Conservation (phyloP, 2,888 invertebrate genomes). For the Caenorhabditis plicata region DNA sequence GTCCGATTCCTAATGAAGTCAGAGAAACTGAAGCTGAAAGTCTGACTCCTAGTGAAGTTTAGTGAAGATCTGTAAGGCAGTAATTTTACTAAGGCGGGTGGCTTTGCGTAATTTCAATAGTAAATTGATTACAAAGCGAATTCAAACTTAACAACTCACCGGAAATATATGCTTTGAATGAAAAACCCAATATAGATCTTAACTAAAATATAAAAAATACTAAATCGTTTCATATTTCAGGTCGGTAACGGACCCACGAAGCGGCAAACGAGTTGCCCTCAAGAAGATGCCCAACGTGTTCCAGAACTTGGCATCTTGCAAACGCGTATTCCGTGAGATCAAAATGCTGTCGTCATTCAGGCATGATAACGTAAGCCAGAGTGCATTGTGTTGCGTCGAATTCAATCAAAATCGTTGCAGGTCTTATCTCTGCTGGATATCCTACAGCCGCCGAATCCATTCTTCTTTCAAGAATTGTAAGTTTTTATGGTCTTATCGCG, state of each 20-base stretch:
- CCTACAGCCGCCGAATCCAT: slow-evolving; percentile 94
- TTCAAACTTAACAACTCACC: no score
- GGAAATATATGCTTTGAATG: no score
- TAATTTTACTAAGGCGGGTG: no score
- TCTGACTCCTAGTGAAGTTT: no score
- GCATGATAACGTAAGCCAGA: slow-evolving; percentile 92
- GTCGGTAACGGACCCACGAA: slow-evolving; percentile 98
- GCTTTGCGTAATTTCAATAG: no score
- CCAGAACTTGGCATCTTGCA: slow-evolving; percentile 97
- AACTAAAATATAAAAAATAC: no score
- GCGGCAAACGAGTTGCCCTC: slow-evolving; percentile 93
- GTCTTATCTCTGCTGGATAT: slow-evolving; percentile 96
- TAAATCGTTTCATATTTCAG: slow-evolving; percentile 75
- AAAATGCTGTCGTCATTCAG: slow-evolving; percentile 99
- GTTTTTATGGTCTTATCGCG: slow-evolving; percentile 29
- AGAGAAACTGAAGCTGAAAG: no score
- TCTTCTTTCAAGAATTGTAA: slow-evolving; percentile 99
- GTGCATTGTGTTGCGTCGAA: neutral
- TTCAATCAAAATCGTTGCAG: slow-evolving; percentile 71
- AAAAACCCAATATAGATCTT: no score
- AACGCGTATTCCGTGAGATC: slow-evolving; percentile 95
- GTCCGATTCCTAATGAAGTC: no score
- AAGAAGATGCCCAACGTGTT: slow-evolving; percentile 99
- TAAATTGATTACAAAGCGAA: no score
- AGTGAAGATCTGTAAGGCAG: no score